Base-by-base conservation (phyloP, 1,140 invertebrate species). In the Micrasema minimum region DNA sequence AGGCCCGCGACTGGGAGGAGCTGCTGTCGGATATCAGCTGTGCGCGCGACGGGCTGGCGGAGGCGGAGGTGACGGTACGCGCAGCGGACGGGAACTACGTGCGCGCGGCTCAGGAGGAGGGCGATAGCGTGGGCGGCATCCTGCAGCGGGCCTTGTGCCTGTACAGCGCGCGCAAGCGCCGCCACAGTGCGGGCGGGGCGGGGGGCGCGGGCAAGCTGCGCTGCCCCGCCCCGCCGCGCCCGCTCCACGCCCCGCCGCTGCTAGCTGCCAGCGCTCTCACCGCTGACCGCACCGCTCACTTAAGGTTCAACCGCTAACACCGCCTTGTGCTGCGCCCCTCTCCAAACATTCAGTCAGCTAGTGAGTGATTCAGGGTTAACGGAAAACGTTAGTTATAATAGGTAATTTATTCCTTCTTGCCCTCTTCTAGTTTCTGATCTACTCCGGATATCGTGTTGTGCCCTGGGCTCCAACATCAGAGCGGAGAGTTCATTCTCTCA, bases 1-100 rank as follows among this genome's bases (percentile, higher is more conserved):
- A 78, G 37, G 69, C 80, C 48, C 77, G 79, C 59, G 85, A 86
- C 66, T 85, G 82, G 78, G 85, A 86, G 77, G 81, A 86, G 78
- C 77, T 86, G 75, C 78, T 85, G 77, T 79, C 78, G 20, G 83
- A 83, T 74, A 80, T 85, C 66, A 81, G 80, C 75, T 81, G 80
- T 72, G 83, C 82, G 76, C 82, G 83, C 77, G 75, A 76, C 64
- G 53, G 77, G 22, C 76, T 76, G 57, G 73, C 75, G 57, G 76
- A 68, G 68, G 50, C 38, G 10, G 74, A 75, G 31, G 61, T 68
- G 26, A 71, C 74, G 2, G 53, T 70, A n/a, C 20, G 48, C 11
- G 74, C 74, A 2, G 23, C 48, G 14, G 74, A 75, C 38, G 74
- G 74, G 0, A 68, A 75, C 66, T 75, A 71, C 38, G 50, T 75